Evolutionary conservation across 2,113 vertebrate genomes (phyloP), one percentile per base, ranked within the genome.

Genomic region (Galemys pyrenaicus): DNA sequence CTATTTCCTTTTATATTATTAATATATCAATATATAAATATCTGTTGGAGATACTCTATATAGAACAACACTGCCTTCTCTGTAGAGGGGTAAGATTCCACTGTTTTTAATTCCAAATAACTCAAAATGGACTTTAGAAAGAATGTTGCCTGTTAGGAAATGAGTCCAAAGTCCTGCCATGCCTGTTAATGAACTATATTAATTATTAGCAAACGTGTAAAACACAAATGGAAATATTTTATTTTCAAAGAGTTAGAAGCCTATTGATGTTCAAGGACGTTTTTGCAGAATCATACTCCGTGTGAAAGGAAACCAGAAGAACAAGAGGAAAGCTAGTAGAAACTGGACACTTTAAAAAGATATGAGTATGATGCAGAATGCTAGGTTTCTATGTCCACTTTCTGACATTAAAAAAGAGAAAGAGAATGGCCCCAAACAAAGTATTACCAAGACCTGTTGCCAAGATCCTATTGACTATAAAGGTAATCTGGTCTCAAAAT

Each of bases 171-270:
- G 97, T 96, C 83, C 87, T 70, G 41, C 32, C 16, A 0, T 64
- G 60, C 83, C 95, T 96, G 93, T 96, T 96, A 97, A 96, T 96
- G 86, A 96, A 91, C 89, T 87, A 64, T 94, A 96, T 89, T 92
- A 96, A 96, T 96, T 96, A 95, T 97, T 96, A 92, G 89, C 89
- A 89, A 96, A 94, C 54, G 56, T 73, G 60, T 41, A 92, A 95
- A 93, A 91, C 89, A 16, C 41, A 96, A 94, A 84, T 91, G 80
- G 87, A 62, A 68, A 77, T 74, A 89, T 89, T 94, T 41, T 2
- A 84, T 78, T 88, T 95, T 64, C 67, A 77, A 94, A 81, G 56
- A 89, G 73, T 65, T 79, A 65, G 44, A 60, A 95, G 39, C 12
- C 87, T 62, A 58, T 77, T 94, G 39, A 96, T 30, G 92, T 93